Base-by-base conservation (phyloP, 2,888 invertebrate genomes). In the Drosophila testacea region DNA sequence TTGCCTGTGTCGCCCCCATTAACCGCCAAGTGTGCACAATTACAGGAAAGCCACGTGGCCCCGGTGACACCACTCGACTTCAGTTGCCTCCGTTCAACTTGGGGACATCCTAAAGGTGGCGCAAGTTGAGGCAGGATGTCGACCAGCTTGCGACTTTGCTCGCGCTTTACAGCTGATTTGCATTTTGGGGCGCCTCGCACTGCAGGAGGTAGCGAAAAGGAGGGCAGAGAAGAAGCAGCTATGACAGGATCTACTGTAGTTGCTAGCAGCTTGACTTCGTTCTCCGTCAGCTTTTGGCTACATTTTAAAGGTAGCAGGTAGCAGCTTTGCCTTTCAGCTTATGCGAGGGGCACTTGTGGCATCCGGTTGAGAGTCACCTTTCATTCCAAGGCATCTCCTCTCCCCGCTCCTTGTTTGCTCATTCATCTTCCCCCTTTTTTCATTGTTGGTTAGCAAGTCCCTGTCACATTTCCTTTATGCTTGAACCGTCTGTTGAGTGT, bases 1-100 rank as follows among this genome's bases (percentile, higher is more conserved):
- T 84, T 78, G 89, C 88, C 85, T 66, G 81, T 84, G 85, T 89
- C 88, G 89, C 70, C 69, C 82, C 88, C 89, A 83, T 89, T 83
- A 89, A 87, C 69, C 85, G 82, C 79, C 83, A 87, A 83, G 83
- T 83, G 83, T 73, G 79, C 85, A 72, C 83, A 83, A 83, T 83
- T 83, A 83, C 83, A 89, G 52, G 66, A 51, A 57, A 68, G 70
- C 66, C 73, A 63, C 71, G 65, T 71, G 71, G 66, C 66, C 11
- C 51, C 51, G 51, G 30, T 60, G 46, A 65, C 67, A 57, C 55
- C 47, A 46, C 56, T 56, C 44, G 44, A 56, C 44, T 56, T 6
- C 7, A 10, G 34, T 36, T 27, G 39, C 30, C 71, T 34, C 34
- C 4, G 9, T 28, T 32, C 22, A n/a, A n/a, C 57, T 11, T 46